A percentile compares a stretch with the other conserved stretches of the same genome.
These are phyloP conservation scores for Tokudaia tokunoshimensis DNA, from an alignment of 2,797 vertebrate species.

Conservation along the genomic window DNA sequence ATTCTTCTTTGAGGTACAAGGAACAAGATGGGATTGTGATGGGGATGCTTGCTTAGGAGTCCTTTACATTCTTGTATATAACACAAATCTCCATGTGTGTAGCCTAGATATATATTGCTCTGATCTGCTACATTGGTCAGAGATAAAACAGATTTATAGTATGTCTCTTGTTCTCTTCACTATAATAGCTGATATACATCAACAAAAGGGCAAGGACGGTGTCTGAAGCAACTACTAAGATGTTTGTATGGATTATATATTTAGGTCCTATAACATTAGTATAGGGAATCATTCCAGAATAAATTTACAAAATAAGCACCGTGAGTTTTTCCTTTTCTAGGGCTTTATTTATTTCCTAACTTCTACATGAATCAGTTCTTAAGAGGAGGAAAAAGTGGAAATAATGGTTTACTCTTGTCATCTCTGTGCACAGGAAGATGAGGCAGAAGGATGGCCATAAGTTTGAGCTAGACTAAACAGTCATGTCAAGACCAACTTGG, in stretches of 20 bases:
- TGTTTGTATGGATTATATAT: neutral
- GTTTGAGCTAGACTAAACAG: neutral
- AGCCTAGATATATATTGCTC: neutral
- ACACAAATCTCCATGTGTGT: neutral
- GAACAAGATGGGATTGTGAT: neutral
- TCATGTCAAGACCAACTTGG: neutral
- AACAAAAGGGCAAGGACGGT: neutral
- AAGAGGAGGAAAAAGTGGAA: neutral
- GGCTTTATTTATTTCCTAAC: neutral
- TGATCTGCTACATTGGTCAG: neutral
- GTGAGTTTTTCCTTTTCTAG: neutral
- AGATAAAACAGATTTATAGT: neutral
- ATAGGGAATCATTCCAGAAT: neutral
- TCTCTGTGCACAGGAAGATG: neutral
- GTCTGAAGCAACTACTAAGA: neutral
- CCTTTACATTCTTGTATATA: neutral
- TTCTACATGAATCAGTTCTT: neutral
- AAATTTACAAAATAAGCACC: neutral
- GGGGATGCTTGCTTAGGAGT: neutral
- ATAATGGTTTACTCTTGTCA: neutral
- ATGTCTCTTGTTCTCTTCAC: neutral
- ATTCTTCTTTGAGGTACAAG: conserved; percentile 16
- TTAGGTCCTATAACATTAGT: neutral
- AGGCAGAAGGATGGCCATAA: neutral
- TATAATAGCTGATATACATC: neutral